Evolutionary conservation across 2,797 vertebrate species (phyloP).

Genomic region (Hydrolagus colliei): DNA sequence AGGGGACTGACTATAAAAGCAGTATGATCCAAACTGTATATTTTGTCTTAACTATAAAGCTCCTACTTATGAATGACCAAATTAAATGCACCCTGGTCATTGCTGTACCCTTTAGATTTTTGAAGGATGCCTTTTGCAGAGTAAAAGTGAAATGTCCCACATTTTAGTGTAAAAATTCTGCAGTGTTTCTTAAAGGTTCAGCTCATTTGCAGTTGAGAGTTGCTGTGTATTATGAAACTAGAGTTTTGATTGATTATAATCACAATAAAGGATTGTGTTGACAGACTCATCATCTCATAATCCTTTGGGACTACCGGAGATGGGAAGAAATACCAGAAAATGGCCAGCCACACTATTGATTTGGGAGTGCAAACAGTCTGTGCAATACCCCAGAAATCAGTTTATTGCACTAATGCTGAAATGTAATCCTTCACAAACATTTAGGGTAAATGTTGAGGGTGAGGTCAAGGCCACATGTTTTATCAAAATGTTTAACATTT

Average conservation of each 20-base stretch:
- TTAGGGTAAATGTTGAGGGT: no score
- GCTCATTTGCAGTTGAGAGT: neutral
- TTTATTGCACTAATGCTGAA: conserved; percentile 5
- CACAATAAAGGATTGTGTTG: neutral
- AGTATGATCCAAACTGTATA: no score
- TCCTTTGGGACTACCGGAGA: neutral
- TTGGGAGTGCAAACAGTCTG: neutral
- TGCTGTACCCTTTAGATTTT: neutral
- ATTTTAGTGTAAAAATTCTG: neutral
- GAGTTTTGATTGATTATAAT: neutral
- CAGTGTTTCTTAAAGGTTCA: neutral
- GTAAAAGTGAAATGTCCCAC: neutral
- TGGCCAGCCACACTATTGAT: neutral
- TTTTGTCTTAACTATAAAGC: no score
- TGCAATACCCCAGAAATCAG: neutral
- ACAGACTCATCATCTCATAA: neutral
- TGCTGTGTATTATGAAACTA: neutral
- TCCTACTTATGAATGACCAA: no score
- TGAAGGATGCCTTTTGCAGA: neutral
- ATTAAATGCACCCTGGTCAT: no score
- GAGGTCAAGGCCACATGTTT: neutral
- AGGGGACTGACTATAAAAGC: no score
- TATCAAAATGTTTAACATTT: conserved; percentile 1
- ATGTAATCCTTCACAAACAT: neutral
- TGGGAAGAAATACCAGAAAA: conserved; percentile 3